Evolutionary conservation across 2,797 vertebrate species (phyloP).

Genomic region (Poecilia picta): DNA sequence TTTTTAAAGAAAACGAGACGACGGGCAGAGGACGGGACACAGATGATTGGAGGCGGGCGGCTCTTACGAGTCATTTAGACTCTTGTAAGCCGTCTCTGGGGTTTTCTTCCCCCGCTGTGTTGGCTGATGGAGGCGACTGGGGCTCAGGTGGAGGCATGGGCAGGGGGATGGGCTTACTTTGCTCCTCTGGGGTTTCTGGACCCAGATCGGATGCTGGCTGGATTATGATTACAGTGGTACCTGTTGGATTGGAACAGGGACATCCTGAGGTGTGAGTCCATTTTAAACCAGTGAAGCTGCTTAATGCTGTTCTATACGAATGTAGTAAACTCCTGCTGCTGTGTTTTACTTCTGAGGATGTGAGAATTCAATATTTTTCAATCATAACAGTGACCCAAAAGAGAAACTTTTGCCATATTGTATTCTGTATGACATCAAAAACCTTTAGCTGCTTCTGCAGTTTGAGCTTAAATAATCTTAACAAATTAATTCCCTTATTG

Average conservation of each 20-base stretch:
- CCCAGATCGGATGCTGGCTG: slow-evolving; percentile 76
- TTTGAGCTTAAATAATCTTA: neutral
- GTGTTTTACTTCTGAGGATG: neutral
- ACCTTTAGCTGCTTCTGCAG: neutral
- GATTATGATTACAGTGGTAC: slow-evolving; percentile 79
- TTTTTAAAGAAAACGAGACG: neutral
- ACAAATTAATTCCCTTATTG: neutral
- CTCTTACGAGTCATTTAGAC: slow-evolving; percentile 84
- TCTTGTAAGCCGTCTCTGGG: slow-evolving; percentile 74
- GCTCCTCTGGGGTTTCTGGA: slow-evolving; percentile 61
- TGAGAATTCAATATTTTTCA: neutral
- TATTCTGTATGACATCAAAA: neutral
- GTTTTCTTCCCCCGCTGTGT: slow-evolving; percentile 62
- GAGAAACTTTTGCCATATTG: neutral
- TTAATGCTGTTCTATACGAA: neutral
- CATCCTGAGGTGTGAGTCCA: slow-evolving; percentile 31
- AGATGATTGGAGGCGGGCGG: slow-evolving; percentile 9
- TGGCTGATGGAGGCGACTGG: slow-evolving; percentile 27
- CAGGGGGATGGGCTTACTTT: slow-evolving; percentile 62
- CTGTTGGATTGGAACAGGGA: slow-evolving; percentile 71
- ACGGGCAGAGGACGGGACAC: neutral
- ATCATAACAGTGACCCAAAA: neutral
- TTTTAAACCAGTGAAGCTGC: slow-evolving; percentile 4
- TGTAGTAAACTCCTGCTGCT: neutral
- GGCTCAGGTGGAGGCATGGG: slow-evolving; percentile 59